phyloP scores from a whole-genome alignment of 2,888 invertebrate species.

The Drosophila subsilvestris region DNA sequence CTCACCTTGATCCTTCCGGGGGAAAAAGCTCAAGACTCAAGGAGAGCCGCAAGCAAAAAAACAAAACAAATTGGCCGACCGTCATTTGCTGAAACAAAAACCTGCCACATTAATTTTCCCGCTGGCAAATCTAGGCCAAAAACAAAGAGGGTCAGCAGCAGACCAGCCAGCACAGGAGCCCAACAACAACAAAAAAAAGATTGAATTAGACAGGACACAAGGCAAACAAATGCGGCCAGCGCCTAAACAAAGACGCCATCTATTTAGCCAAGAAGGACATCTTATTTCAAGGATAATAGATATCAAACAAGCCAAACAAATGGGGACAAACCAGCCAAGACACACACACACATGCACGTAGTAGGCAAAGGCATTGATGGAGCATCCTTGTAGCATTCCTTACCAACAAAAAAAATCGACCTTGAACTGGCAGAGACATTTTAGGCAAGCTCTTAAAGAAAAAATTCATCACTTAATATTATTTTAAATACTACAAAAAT shows the following conservation, averaged over 20 bases:
- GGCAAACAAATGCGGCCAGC: conserved; percentile 41
- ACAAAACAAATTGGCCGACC: conserved; percentile 53
- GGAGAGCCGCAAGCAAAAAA: conserved; percentile 2
- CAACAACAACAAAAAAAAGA: conserved; percentile 26
- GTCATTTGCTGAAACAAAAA: conserved; percentile 58
- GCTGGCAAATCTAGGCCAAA: conserved; percentile 62
- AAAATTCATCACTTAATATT: too few relatives aligned
- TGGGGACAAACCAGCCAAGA: conserved; percentile 21
- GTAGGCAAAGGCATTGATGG: conserved; percentile 8
- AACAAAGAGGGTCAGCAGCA: conserved; percentile 21
- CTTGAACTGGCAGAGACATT: conserved; percentile 12
- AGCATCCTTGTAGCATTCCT: not conserved
- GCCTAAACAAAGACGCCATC: conserved; percentile 42
- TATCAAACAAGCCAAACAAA: conserved; percentile 59
- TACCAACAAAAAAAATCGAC: conserved; percentile 7
- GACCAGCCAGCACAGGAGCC: not conserved
- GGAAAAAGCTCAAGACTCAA: conserved; percentile 24
- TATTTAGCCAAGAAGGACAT: conserved; percentile 50
- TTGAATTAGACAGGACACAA: conserved; percentile 62
- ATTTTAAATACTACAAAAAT: too few relatives aligned
- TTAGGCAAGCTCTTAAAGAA: not conserved
- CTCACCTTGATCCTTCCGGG: conserved; percentile 33
- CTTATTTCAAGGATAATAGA: conserved; percentile 71
- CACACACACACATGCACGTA: conserved; percentile 5
- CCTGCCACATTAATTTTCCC: conserved; percentile 52